Base-by-base conservation (phyloP, 2,888 invertebrate species). In the Keiferia lycopersicella region DNA sequence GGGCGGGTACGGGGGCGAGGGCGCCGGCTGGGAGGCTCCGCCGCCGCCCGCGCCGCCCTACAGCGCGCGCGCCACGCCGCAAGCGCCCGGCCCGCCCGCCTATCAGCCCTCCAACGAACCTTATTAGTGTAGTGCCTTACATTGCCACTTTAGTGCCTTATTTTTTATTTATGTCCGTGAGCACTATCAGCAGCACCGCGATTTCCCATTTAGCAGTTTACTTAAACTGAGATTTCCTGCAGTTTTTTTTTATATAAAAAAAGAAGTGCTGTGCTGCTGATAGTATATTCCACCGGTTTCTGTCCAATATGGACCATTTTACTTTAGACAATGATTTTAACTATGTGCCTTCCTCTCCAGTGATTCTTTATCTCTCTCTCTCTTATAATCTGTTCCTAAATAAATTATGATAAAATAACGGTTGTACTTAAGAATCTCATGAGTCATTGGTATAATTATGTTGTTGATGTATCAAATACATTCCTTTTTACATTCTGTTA, bases 21-120 rank as follows among this genome's bases (percentile, higher is more conserved):
- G 68, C 11, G 50, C 50, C 16, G 81, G 77, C 30, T 87, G 89
- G 88, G 88, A 83, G 73, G 76, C 81, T 69, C 88, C 88, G 62
- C 88, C 88, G 65, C 87, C 87, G 57, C 88, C 88, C 56, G 88
- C 88, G 70, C 87, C 87, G 2, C 87, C 88, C 0, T 88, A 88
- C 77, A 77, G 79, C 71, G 82, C 88, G 38, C 81, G 87, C 64
- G 87, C 86, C 62, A 87, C 88, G 6, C 89, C 89, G 61, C 91
- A 89, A 67, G 88, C 91, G 53, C 89, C 91, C 50, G 91, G 91
- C 69, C 91, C 91, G 56, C 91, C 91, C 50, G 91, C 89, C 1
- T 91, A 91, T 70, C 90, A 88, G 66, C 79, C 85, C 7, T 66
- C 74, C 14, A 81, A 76, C 65, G 90, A 90, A 68, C 73, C 78